Evolutionary conservation across 2,797 vertebrate genomes (phyloP), one percentile per base, ranked within the genome.

Genomic region (Pyrocephalus nanus): DNA sequence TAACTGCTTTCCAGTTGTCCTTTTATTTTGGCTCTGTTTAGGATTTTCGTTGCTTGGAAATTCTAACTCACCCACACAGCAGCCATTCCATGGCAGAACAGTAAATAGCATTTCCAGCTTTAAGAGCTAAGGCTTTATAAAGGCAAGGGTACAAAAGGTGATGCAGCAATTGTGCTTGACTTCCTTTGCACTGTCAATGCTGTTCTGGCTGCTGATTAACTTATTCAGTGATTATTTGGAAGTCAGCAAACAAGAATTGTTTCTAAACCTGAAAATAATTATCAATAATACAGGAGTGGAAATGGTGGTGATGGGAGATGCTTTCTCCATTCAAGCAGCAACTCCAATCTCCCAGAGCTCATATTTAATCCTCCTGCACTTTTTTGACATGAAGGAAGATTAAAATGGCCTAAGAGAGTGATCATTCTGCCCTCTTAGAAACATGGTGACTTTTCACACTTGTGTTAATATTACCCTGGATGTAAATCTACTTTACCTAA

Each of bases 191-290:
- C n/a, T 73, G 40, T 55, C 48, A 64, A 29, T 72, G 18, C 64
- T 81, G 27, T 57, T 82, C 73, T 88, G 34, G 20, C 71, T 82
- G 48, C 42, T 65, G 58, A 65, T 90, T 72, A 88, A 36, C 21
- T 60, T 70, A 50, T 26, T 83, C 32, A 20, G 30, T 84, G 13
- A 11, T 53, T 89, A 64, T 67, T 54, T 89, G 15, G 43, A 94
- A 84, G 43, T 53, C 53, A 60, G 23, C 21, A 78, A 70, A 72
- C 8, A 65, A 53, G 34, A 40, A 58, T 60, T 70, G 81, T 64
- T 43, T 92, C 48, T 87, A 50, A 92, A 50, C 77, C 48, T 42
- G 60, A 48, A 67, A 45, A 3, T 22, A 79, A 6, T 70, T 75
- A 51, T 82, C 29, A 45, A 11, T 76, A 70, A 15, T 12, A n/a